Evolutionary conservation across 2,113 vertebrate species (phyloP).

Genomic region (Nothoprocta perdicaria): DNA sequence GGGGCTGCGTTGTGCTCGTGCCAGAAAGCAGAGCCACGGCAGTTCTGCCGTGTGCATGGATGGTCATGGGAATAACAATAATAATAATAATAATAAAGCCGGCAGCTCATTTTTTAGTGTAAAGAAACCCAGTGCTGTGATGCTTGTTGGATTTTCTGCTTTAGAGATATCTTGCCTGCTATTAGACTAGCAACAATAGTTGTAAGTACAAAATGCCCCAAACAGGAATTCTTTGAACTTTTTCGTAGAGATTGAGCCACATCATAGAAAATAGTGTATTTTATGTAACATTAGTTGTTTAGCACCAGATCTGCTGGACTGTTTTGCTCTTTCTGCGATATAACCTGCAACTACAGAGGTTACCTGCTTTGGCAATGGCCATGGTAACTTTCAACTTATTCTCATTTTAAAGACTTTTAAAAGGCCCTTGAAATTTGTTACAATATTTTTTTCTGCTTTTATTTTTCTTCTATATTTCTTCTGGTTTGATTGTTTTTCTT

Average conservation of each 20-base stretch:
- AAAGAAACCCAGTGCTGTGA: not conserved
- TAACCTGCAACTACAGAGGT: not conserved
- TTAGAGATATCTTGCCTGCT: slow-evolving; percentile 10
- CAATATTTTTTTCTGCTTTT: not conserved
- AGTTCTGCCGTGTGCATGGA: not conserved
- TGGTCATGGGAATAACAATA: not conserved
- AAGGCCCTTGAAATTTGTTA: not conserved
- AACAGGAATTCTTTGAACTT: not conserved
- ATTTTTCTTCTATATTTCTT: not conserved
- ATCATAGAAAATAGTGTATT: not conserved
- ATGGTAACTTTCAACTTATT: not conserved
- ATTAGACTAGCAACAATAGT: not conserved
- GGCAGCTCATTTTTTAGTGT: not conserved
- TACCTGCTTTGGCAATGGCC: not conserved
- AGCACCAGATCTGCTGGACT: not conserved
- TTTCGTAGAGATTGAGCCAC: not conserved
- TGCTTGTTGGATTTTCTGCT: not conserved
- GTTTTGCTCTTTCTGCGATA: not conserved
- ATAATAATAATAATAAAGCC: not conserved
- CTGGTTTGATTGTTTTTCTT: not conserved
- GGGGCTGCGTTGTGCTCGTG: not conserved
- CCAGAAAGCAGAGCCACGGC: not conserved
- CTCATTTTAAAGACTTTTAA: not conserved
- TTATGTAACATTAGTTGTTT: not conserved
- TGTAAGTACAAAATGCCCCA: not conserved